phyloP scores from a whole-genome alignment of 2,888 invertebrate species.

The Odontocolon sp. region DNA sequence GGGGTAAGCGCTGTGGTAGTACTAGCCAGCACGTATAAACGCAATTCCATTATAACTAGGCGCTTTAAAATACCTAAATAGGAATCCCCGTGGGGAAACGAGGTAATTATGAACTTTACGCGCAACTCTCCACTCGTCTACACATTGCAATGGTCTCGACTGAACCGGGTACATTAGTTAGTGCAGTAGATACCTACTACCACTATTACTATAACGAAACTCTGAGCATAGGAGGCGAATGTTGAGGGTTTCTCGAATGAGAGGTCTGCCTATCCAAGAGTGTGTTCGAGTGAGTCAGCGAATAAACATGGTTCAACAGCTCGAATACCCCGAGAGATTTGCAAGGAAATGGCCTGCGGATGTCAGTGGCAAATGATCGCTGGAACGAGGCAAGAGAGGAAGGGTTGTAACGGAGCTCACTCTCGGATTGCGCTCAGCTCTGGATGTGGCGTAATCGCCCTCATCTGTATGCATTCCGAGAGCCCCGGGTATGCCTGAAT shows the following conservation, averaged over 20 bases:
- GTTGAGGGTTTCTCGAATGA: not conserved
- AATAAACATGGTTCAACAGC: conserved; percentile 32
- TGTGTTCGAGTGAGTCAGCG: conserved; percentile 3
- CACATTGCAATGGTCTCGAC: not conserved
- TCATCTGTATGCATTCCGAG: conserved; percentile 68
- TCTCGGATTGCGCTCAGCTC: conserved; percentile 55
- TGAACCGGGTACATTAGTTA: not conserved
- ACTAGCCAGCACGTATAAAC: conserved; percentile 2
- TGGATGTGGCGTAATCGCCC: conserved; percentile 63
- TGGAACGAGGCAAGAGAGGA: conserved; percentile 40
- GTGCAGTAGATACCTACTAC: not conserved
- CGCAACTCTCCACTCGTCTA: not conserved
- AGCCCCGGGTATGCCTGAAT: conserved; percentile 51
- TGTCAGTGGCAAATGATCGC: conserved; percentile 68
- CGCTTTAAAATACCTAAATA: conserved; percentile 14
- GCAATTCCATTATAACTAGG: conserved; percentile 17
- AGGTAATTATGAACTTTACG: conserved; percentile 19
- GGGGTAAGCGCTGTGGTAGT: not conserved
- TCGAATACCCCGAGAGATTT: conserved; percentile 55
- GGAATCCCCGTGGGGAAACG: conserved; percentile 10
- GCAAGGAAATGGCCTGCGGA: conserved; percentile 63
- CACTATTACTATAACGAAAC: not conserved
- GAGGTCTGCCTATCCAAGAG: not conserved
- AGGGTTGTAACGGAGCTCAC: conserved; percentile 57
- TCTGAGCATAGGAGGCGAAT: not conserved